phyloP scores from a whole-genome alignment of 1,140 invertebrate species.

The Rhyzopertha dominica region DNA sequence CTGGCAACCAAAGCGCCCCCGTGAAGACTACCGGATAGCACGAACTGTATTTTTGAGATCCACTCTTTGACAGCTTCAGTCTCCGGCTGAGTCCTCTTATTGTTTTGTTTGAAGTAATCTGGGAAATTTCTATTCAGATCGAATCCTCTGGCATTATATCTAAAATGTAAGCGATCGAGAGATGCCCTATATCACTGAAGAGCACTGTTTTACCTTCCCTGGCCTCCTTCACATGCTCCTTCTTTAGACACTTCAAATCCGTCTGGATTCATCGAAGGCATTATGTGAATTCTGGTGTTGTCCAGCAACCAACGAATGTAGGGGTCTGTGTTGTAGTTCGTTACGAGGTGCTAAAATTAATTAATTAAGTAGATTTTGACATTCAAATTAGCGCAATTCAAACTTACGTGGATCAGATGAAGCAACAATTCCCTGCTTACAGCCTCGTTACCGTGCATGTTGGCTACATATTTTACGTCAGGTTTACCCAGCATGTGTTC shows the following conservation, averaged over 20 bases:
- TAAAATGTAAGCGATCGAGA: conserved; percentile 41
- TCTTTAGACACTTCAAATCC: conserved; percentile 83
- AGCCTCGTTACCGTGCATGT: conserved; percentile 89
- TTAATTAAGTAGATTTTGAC: conserved; percentile 4
- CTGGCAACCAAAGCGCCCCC: conserved; percentile 88
- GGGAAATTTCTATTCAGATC: conserved; percentile 91
- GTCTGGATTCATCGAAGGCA: conserved; percentile 91
- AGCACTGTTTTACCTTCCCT: conserved; percentile 68
- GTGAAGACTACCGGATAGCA: conserved; percentile 84
- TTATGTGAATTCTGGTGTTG: conserved; percentile 85
- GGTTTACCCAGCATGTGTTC: conserved; percentile 89
- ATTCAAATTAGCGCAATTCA: background rate
- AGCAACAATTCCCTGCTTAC: conserved; percentile 83
- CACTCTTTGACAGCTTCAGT: conserved; percentile 92
- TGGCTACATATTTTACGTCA: conserved; percentile 87
- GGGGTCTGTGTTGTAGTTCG: conserved; percentile 71
- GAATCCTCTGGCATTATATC: conserved; percentile 81
- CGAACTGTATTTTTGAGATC: conserved; percentile 88
- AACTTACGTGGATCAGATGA: conserved; percentile 74
- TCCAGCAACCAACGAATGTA: conserved; percentile 82
- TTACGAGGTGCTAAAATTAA: conserved; percentile 69
- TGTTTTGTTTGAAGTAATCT: conserved; percentile 87
- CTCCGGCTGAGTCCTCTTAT: conserved; percentile 82
- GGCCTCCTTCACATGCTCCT: conserved; percentile 78
- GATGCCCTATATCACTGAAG: too few relatives aligned